Evolutionary conservation across 1,140 invertebrate species (phyloP), one percentile per base, ranked within the genome.

Genomic region (Temnothorax curvispinosus): DNA sequence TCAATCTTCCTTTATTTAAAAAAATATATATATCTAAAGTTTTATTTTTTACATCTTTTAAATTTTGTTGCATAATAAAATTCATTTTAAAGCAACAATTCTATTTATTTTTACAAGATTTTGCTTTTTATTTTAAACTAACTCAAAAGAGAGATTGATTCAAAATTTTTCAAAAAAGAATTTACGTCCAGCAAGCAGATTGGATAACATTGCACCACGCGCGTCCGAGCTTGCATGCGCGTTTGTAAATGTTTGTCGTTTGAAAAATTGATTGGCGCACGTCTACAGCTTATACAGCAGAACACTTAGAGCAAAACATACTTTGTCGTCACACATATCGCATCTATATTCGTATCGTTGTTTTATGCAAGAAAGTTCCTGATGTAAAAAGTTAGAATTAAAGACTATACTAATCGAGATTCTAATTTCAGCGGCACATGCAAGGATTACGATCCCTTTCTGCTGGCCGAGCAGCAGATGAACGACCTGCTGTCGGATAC

Each of bases 391-490:
- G 4, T 7, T 32, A 41, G 9, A 44, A n/a, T 50, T 27, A 27
- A 69, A 32, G n/a, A 38, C n/a, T 15, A 13, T 18, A 62, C 1
- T 47, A 32, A 72, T 38, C 5, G 18, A 27, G 18, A 60, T 56
- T 71, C 3, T 62, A 56, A 27, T 92, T 95, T 72, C 92, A 96
- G 96, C 71, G 95, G 95, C 54, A 81, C 91, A 6, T 87, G 87
- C 75, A 93, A 95, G 74, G 95, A 95, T 32, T 97, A 97, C 93
- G 96, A 97, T 93, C 97, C 97, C 52, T 97, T 97, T 93, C 91
- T 96, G 47, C 95, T 96, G 84, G 97, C 97, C 3, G 97, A 97
- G 89, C 96, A 96, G n/a, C 97, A 97, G 93, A 96, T 97, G 91
- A 96, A 96, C 93, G 97, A 97, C 88, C 95, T 97, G 11, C 95